phyloP scores from a whole-genome alignment of 2,113 vertebrate species.

The Emydocephalus ijimae region DNA sequence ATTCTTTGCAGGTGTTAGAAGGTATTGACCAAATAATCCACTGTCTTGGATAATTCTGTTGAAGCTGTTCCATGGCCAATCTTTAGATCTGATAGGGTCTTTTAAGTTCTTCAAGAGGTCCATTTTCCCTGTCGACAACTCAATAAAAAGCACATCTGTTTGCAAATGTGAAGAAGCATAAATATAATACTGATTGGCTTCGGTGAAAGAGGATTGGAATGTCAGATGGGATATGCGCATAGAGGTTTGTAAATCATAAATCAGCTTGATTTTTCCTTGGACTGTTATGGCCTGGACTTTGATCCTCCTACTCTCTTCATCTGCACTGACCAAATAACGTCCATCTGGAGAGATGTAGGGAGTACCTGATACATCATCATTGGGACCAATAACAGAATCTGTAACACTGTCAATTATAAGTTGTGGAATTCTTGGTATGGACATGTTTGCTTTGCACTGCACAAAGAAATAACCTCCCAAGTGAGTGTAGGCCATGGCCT shows the following conservation, averaged over 20 bases:
- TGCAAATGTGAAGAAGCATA: constrained; percentile 78
- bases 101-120: constrained; percentile 80
- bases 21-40: constrained; percentile 90
- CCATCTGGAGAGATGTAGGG: constrained; percentile 83
- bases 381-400: constrained; percentile 80
- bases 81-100: constrained; percentile 72
- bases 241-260: constrained; percentile 67
- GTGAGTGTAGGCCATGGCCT: constrained; percentile 89
- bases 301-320: constrained; percentile 65
- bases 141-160: constrained; percentile 82
- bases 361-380: constrained; percentile 69
- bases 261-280: constrained; percentile 76
- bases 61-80: constrained; percentile 81
- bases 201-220: constrained; percentile 86
- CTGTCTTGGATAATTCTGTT: constrained; percentile 85
- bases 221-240: constrained; percentile 78
- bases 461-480: constrained; percentile 88
- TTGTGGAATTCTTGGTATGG: constrained; percentile 36
- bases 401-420: constrained; percentile 89
- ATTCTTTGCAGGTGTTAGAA: constrained; percentile 82
- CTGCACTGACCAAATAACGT: constrained; percentile 79
- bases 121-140: constrained; percentile 80
- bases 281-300: constrained; percentile 81
- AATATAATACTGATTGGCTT: constrained; percentile 80
- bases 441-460: constrained; percentile 71